Evolutionary conservation across 1,140 invertebrate species (phyloP), one percentile per base, ranked within the genome.

Genomic region (Meloidogyne hapla): DNA sequence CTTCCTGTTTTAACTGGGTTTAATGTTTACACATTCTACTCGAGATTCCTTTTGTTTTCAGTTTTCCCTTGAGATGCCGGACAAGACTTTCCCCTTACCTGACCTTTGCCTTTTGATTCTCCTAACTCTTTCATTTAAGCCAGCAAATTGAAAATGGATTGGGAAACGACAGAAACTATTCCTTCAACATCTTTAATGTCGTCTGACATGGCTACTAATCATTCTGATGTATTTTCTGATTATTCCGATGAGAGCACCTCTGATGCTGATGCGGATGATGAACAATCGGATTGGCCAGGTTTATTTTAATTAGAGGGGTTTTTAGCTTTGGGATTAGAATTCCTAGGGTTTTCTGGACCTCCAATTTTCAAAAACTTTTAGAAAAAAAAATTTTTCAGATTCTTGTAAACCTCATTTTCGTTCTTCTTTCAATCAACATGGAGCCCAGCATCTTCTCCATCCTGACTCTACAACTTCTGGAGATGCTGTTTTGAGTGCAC

Each of bases 261-360:
- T 12, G 62, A 77, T 28, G 68, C 64, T 74, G 76, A 77, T 65
- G 76, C 76, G 4, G 76, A 77, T 38, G 76, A 77, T 63, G 76
- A 77, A 33, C 76, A 77, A 68, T 74, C 71, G 8, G 76, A 77
- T 40, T 77, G 72, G 45, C 76, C 76, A 21, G 76, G 62, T 67
- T 72, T 26, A 5, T 65, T 42, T 23, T 13, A 61, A 28, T 23
- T 23, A n/a, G 33, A 15, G 40, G 64, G 15, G n/a, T 15, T 18
- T 6, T 42, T 9, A 42, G 40, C 3, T 15, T 42, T 15, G 2
- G 2, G 13, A 42, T 42, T 12, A 13, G 2, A 42, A 10, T 8
- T 12, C 40, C 40, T 42, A 10, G 40, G 40, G 10, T 33, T 33
- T 33, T 33, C n/a, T n/a, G n/a, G n/a, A n/a, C 33, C 33, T 33